A percentile compares a stretch with the other conserved stretches of the same genome.
phyloP scores from a whole-genome alignment of 2,797 vertebrate species.

The Ctenopoma multispine region DNA sequence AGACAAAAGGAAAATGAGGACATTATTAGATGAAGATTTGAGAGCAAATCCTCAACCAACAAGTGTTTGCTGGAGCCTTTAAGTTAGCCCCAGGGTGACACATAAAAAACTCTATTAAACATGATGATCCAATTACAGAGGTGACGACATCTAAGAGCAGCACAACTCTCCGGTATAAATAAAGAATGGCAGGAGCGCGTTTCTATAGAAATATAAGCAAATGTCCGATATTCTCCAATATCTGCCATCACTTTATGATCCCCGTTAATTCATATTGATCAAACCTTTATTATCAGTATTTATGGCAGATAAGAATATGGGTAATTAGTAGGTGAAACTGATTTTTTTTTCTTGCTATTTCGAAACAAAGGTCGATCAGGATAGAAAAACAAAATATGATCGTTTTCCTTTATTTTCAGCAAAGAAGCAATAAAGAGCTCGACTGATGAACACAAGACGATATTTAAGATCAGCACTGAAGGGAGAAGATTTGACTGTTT shows the following conservation, averaged over 20 bases:
- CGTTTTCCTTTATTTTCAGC: background rate
- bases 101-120: background rate
- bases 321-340: background rate
- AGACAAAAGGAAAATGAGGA: background rate
- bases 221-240: background rate
- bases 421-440: background rate
- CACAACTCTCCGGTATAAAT: background rate
- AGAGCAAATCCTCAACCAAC: slow-evolving; percentile 18
- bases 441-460: background rate
- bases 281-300: background rate
- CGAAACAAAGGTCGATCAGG: background rate
- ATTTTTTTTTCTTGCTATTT: background rate
- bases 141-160: background rate
- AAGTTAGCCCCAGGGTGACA: background rate
- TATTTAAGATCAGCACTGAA: background rate
- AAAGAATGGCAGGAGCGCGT: background rate
- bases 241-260: background rate
- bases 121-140: background rate
- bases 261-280: background rate
- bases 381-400: background rate
- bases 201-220: background rate
- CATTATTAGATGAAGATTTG: background rate
- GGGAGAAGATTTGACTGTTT: background rate
- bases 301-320: background rate
- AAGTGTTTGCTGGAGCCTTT: slow-evolving; percentile 17